A percentile compares a stretch with the other conserved stretches of the same genome.
Evolutionary conservation across 2,888 invertebrate species (phyloP).

Genomic region (Anticlea derivata): DNA sequence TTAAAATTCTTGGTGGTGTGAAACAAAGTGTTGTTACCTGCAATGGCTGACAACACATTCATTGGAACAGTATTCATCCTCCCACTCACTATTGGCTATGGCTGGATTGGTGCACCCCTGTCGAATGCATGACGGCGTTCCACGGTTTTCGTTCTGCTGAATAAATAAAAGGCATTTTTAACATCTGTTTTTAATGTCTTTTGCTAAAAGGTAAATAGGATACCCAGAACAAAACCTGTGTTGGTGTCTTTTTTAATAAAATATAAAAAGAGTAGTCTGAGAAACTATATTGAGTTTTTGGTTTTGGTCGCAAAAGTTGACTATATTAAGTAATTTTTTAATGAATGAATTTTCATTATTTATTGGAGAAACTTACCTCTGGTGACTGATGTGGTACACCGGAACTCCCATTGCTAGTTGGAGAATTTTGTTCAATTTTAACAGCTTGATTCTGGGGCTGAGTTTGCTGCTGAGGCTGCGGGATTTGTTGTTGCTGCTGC

Average conservation of each 20-base stretch:
- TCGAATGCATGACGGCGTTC: slow-evolving; percentile 89
- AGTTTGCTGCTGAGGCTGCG: slow-evolving; percentile 38
- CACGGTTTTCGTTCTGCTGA: slow-evolving; percentile 76
- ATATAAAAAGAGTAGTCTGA: no score
- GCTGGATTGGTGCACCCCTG: slow-evolving; percentile 96
- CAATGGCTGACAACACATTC: slow-evolving; percentile 98
- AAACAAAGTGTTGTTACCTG: slow-evolving; percentile 79
- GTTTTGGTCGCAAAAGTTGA: no score
- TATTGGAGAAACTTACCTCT: slow-evolving; percentile 58
- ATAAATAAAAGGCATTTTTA: slow-evolving; percentile 4
- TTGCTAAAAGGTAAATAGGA: no score
- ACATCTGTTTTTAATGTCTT: no score
- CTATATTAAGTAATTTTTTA: no score
- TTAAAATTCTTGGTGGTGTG: slow-evolving; percentile 2
- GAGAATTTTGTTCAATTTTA: slow-evolving; percentile 77
- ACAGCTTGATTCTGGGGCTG: slow-evolving; percentile 28
- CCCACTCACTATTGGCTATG: slow-evolving; percentile 96
- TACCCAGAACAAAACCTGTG: no score
- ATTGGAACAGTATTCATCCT: slow-evolving; percentile 98
- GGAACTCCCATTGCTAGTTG: slow-evolving; percentile 70
- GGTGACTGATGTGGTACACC: slow-evolving; percentile 70
- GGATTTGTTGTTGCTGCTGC: slow-evolving; percentile 53
- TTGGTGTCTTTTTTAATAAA: no score
- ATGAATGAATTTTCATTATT: neutral
- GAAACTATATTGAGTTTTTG: no score